Conservation (phyloP, 2,113 vertebrate genomes). For the Sturnus vulgaris region DNA sequence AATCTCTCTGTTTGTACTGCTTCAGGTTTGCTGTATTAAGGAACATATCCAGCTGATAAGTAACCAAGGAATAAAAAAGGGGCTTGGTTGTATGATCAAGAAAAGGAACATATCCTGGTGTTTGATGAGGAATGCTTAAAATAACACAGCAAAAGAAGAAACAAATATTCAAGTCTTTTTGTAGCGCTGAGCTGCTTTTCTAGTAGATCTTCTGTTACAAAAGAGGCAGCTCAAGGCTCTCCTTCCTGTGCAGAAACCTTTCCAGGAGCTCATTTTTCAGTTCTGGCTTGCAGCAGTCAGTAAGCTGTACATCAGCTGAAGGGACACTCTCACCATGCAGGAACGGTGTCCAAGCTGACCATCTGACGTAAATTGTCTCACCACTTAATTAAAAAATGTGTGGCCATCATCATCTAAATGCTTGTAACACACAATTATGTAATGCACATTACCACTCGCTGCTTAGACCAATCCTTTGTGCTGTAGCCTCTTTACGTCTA, state of each 20-base stretch:
- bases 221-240: not conserved
- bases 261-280: not conserved
- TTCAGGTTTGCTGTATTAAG: not conserved
- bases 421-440: not conserved
- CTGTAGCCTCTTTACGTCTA: not conserved
- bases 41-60: not conserved
- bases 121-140: not conserved
- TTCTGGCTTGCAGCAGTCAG: not conserved
- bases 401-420: not conserved
- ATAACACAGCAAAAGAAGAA: not conserved
- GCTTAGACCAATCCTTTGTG: not conserved
- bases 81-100: not conserved
- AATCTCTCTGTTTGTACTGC: not conserved
- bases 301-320: not conserved
- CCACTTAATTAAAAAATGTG: not conserved
- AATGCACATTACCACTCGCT: rapidly evolving
- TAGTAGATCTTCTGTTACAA: not conserved
- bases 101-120: not conserved
- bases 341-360: not conserved
- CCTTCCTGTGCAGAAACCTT: not conserved
- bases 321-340: not conserved
- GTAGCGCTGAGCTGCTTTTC: not conserved
- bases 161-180: not conserved
- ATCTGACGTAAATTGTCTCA: not conserved
- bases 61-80: not conserved